phyloP scores from a whole-genome alignment of 2,888 invertebrate species.

The Antheraea yamamai region DNA sequence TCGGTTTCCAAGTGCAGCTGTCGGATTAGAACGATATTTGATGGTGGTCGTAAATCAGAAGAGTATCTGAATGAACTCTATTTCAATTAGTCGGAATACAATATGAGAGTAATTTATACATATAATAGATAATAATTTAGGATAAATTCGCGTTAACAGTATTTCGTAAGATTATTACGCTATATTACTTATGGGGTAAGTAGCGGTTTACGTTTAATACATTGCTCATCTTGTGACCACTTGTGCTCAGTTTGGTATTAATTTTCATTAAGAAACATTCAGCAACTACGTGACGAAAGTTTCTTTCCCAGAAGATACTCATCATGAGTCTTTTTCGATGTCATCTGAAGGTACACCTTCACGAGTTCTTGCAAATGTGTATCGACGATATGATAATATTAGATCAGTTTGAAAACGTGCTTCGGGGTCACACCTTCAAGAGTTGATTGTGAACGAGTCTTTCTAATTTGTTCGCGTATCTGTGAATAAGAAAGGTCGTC shows the following conservation, averaged over 20 bases:
- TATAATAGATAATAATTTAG: background rate
- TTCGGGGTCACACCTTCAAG: background rate
- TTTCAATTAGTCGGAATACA: background rate
- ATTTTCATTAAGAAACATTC: no score
- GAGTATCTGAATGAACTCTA: background rate
- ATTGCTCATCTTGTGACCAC: background rate
- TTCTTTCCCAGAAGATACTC: no score
- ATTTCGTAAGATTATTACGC: background rate
- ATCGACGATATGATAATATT: background rate
- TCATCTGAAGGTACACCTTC: background rate
- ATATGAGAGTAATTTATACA: background rate
- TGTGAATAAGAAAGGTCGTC: constrained; percentile 34
- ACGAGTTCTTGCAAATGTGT: background rate
- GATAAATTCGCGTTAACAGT: background rate
- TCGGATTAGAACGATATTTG: background rate
- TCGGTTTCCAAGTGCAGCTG: background rate
- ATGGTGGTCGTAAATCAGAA: background rate
- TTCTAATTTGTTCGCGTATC: constrained; percentile 8
- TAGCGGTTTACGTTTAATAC: background rate
- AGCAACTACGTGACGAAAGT: no score
- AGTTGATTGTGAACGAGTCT: background rate
- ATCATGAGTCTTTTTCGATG: no score
- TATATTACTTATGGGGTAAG: background rate
- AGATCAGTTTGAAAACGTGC: background rate
- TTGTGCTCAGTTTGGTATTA: no score